phyloP scores from a whole-genome alignment of 2,888 invertebrate species.

The Platycnemis pennipes region DNA sequence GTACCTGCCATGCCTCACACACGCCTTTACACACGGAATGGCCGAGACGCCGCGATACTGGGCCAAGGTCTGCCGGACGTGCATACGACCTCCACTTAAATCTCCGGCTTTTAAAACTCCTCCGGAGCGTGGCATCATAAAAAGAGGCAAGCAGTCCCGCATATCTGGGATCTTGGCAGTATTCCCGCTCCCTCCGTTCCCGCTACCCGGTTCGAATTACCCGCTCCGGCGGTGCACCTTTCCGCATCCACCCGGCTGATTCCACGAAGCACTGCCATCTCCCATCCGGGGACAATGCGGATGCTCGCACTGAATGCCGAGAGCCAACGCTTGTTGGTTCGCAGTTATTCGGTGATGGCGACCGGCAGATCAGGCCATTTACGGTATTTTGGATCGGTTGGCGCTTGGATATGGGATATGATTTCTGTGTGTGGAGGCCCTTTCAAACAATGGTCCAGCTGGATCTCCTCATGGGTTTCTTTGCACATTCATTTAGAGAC shows the following conservation, averaged over 20 bases:
- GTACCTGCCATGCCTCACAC: neutral
- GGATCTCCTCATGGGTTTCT: too few relatives aligned
- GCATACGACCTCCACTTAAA: neutral
- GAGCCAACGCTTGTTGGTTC: too few relatives aligned
- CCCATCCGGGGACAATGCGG: neutral
- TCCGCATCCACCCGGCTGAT: neutral
- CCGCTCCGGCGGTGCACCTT: neutral
- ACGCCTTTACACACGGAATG: neutral
- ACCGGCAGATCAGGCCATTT: too few relatives aligned
- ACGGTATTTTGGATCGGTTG: too few relatives aligned
- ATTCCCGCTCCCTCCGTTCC: neutral
- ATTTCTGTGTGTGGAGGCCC: too few relatives aligned
- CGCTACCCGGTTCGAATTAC: neutral
- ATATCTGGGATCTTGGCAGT: neutral
- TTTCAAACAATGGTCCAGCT: too few relatives aligned
- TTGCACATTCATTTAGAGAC: too few relatives aligned
- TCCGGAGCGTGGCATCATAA: neutral
- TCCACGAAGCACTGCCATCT: neutral
- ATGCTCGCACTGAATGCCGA: too few relatives aligned
- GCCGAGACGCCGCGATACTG: neutral
- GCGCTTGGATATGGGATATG: too few relatives aligned
- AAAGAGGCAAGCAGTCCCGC: neutral
- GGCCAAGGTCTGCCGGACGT: neutral
- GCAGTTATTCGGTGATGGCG: too few relatives aligned
- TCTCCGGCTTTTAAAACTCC: neutral